Percentiles rank a stretch among this genome's conserved stretches.
These are phyloP conservation scores for Chesias legatella DNA, from an alignment of 2,888 invertebrate genomes.

Conservation along the genomic window DNA sequence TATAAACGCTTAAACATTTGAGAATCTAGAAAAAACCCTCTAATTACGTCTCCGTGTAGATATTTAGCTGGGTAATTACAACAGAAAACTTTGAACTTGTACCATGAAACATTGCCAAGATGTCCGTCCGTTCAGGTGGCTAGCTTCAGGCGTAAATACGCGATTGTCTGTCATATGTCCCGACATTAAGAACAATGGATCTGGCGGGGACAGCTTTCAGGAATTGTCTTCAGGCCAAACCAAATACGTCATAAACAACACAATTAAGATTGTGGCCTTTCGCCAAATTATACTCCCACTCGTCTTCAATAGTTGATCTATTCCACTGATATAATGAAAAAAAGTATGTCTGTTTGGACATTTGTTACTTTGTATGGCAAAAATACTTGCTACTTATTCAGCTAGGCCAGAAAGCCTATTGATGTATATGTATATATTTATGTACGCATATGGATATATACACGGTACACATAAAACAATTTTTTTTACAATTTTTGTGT, in stretches of 20 bases:
- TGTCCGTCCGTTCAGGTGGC: slow-evolving; percentile 32
- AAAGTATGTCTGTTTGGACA: too few species aligned
- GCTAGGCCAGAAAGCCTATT: too few species aligned
- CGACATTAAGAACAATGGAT: too few species aligned
- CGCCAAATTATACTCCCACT: slow-evolving; percentile 3
- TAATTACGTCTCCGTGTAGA: slow-evolving; percentile 49
- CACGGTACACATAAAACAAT: too few species aligned
- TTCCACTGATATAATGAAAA: too few species aligned
- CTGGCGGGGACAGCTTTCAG: neutral
- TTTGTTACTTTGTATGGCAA: too few species aligned
- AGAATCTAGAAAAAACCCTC: slow-evolving; percentile 31
- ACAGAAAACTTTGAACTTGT: slow-evolving; percentile 70
- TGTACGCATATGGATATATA: too few species aligned
- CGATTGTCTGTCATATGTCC: slow-evolving; percentile 1
- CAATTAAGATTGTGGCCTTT: slow-evolving; percentile 7
- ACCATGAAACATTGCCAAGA: slow-evolving; percentile 46
- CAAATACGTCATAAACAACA: slow-evolving; percentile 7
- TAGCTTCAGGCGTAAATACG: neutral
- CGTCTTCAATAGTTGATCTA: too few species aligned
- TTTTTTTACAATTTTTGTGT: too few species aligned
- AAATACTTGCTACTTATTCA: too few species aligned
- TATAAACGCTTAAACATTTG: slow-evolving; percentile 4
- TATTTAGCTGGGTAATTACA: slow-evolving; percentile 52
- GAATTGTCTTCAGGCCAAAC: slow-evolving; percentile 12
- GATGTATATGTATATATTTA: too few species aligned